A percentile compares a stretch with the other conserved stretches of the same genome.
Conservation (phyloP, 2,888 invertebrate genomes). For the Nasonovia ribisnigri region DNA sequence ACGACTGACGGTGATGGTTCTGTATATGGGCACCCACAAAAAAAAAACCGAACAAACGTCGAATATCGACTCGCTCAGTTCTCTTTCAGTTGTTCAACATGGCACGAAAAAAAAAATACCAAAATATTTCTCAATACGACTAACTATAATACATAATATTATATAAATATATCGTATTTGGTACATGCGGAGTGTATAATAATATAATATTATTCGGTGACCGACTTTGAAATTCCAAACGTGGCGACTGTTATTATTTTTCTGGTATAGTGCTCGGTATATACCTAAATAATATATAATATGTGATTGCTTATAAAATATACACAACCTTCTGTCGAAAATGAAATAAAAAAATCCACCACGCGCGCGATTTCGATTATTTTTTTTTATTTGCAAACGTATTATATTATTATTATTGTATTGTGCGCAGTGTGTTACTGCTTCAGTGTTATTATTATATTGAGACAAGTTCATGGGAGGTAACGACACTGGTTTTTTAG, state of each 20-base stretch:
- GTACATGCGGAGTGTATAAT: neutral
- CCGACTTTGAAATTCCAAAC: constrained; percentile 10
- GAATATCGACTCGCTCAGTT: neutral
- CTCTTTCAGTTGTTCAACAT: neutral
- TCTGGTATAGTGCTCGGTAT: neutral
- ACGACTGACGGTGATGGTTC: neutral
- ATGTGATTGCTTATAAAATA: neutral
- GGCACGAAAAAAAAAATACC: neutral
- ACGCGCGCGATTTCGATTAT: neutral
- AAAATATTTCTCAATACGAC: neutral
- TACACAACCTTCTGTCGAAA: constrained; percentile 25
- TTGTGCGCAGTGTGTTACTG: neutral
- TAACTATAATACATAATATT: neutral
- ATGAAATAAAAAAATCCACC: neutral
- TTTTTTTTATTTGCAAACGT: constrained; percentile 1
- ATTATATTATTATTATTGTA: neutral
- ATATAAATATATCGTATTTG: neutral
- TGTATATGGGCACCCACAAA: neutral
- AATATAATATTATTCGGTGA: neutral
- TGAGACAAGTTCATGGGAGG: constrained; percentile 31
- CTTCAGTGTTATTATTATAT: neutral
- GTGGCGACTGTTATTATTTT: neutral
- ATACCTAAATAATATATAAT: neutral
- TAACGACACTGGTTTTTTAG: constrained; percentile 51
- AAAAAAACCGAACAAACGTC: neutral